Evolutionary conservation across 2,888 invertebrate species (phyloP), one percentile per base, ranked within the genome.

Genomic region (Exephanes ischioxanthus): DNA sequence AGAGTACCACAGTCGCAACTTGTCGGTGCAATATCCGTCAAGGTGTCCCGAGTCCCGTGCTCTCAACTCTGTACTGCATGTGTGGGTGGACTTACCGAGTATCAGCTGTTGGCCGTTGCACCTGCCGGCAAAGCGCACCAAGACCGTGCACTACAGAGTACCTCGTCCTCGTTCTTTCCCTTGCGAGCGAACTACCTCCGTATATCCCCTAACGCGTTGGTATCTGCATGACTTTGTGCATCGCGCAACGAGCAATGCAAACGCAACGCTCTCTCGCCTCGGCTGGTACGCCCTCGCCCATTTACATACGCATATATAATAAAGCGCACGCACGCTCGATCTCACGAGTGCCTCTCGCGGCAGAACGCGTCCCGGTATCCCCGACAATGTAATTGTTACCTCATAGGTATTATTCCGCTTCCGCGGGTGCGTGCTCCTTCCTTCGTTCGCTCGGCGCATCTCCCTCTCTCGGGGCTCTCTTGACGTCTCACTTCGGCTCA

Each of bases 371-470:
- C 63, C 87, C 88, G 88, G 89, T 88, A 88, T n/a, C 68, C 51
- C 72, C 76, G 51, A 89, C 92, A 90, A 91, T 89, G 91, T 90
- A 91, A 92, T 92, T 92, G 91, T 92, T 92, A 91, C 92, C 90
- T 90, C 91, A 89, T 91, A 91, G 90, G 88, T 85, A 88, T 84
- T 86, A 88, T 88, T 88, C 70, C 70, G 79, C 79, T 79, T 79
- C 70, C 79, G 79, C 70, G 70, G 79, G 48, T 51, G 67, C 45
- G 45, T 16, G 16, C 33, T 16, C 45, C 16, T 30, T 58, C 75
- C 6, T 33, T 30, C 19, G 48, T 66, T 37, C 73, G 26, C 51
- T 9, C 55, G 19, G 14, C 81, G 84, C 87, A 85, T 83, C 88
- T 80, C 77, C 51, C 84, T 77, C 87, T 83, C 85, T 84, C 68